Evolutionary conservation across 35 echinoderm and acorn worm genomes (phyloP).

Genomic region (Ophioderma brevispina): DNA sequence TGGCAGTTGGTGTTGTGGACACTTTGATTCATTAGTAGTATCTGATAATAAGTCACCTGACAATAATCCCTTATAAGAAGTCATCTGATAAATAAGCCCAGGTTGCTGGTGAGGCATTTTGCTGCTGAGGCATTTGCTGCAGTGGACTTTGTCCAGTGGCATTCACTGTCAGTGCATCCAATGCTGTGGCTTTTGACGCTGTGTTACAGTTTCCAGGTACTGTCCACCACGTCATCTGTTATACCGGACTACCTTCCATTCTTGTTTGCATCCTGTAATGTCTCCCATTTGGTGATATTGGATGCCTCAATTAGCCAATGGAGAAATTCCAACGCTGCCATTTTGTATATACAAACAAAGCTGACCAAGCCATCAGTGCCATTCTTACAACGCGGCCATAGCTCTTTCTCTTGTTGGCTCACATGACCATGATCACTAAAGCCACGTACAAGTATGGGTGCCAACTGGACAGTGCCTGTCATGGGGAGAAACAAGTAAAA

Average conservation of each 20-base stretch:
- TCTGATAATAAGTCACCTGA: no score
- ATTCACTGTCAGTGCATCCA: no score
- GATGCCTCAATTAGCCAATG: constrained; percentile 55
- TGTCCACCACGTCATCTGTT: constrained; percentile 18
- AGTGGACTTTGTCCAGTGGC: no score
- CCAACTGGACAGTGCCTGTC: constrained; percentile 63
- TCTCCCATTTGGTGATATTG: not conserved
- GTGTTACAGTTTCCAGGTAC: no score
- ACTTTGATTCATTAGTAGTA: no score
- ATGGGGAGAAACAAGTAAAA: not conserved
- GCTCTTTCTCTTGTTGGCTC: constrained; percentile 27
- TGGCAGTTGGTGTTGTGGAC: no score
- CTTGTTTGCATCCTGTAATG: constrained; percentile 40
- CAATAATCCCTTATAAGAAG: no score
- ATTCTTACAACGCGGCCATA: constrained; percentile 47
- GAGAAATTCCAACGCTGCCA: constrained; percentile 67
- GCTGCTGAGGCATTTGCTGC: no score
- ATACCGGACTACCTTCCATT: no score
- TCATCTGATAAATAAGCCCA: no score
- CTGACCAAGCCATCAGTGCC: constrained; percentile 52
- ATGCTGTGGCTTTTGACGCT: no score
- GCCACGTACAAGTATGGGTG: constrained; percentile 65
- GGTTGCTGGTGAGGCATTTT: no score
- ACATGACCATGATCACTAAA: constrained; percentile 12
- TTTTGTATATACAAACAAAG: constrained; percentile 55